These are phyloP conservation scores for Acanthurus tractus DNA, from an alignment of 2,797 vertebrate species.

Conservation along the genomic window DNA sequence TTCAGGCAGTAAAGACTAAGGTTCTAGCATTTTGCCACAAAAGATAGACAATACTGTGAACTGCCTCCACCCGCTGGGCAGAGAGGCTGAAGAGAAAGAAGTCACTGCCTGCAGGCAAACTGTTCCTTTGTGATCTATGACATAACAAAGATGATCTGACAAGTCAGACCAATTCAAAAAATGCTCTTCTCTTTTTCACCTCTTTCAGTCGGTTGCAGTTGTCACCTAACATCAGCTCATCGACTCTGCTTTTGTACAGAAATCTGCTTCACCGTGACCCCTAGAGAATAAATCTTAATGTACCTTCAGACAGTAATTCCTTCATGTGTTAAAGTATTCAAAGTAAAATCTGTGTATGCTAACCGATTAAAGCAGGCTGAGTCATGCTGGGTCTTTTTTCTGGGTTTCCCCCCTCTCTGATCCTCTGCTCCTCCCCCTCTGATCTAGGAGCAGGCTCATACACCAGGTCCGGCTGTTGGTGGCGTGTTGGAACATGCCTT, in stretches of 20 bases:
- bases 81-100: conserved; percentile 26
- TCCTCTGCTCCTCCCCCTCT: conserved; percentile 80
- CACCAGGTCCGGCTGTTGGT: conserved; percentile 76
- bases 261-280: background rate
- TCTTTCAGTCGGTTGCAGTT: conserved; percentile 5
- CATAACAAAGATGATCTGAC: conserved; percentile 17
- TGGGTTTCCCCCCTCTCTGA: conserved; percentile 79
- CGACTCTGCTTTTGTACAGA: conserved; percentile 8
- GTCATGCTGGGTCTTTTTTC: conserved; percentile 76
- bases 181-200: conserved; percentile 3
- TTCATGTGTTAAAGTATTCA: conserved; percentile 36
- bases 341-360: conserved; percentile 57
- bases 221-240: conserved; percentile 1
- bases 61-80: conserved; percentile 12
- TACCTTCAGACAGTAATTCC: conserved; percentile 20
- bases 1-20: background rate
- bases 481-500: conserved; percentile 87
- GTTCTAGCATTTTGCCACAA: conserved; percentile 6
- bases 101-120: conserved; percentile 12
- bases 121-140: conserved; percentile 29
- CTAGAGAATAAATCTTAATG: conserved; percentile 11
- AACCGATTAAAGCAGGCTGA: conserved; percentile 71
- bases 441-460: conserved; percentile 72
- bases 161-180: conserved; percentile 27
- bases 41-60: conserved; percentile 7